Evolutionary conservation across 2,797 vertebrate species (phyloP), one percentile per base, ranked within the genome.

Genomic region (Pseudochirops corinnae): DNA sequence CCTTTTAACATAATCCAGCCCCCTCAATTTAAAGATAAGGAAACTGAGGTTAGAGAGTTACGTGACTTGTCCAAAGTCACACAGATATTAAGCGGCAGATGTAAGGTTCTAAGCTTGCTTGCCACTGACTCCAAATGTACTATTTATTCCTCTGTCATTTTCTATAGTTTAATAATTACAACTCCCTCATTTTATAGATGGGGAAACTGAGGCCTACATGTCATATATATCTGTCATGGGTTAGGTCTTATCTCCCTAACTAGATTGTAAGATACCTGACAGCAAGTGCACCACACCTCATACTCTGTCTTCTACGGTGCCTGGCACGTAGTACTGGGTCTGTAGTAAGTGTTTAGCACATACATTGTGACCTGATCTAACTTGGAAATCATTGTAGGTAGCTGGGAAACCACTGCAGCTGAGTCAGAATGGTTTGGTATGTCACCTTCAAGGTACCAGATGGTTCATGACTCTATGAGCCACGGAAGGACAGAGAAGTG

Each of bases 381-480:
- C 21, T 87, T 87, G 39, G 74, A 50, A 87, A 87, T 87, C 39
- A 87, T 87, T 50, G 21, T 50, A 87, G 74, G 74, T 87, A 50
- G 50, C 39, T 50, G 74, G 9, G 10, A 50, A 50, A 26, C 39
- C 74, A 87, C 74, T 87, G 24, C 74, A 87, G 74, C 74, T 87
- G 74, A 87, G 39, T 87, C 74, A 87, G 74, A 46, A 24, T 82
- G 39, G 21, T 82, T 82, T 82, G 74, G 39, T 87, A 46, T 87
- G 74, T 87, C 74, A 50, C 39, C 74, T 87, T 87, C 74, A 50
- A 50, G 74, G 74, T 50, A 50, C 39, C 74, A 82, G 74, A 82
- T 82, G 74, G 74, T 82, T 87, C 74, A 87, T 87, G 74, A 87
- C 74, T 87, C n/a, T 39, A 46, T 82, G 21, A 82, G 74, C n/a